Conservation (phyloP, 2,113 vertebrate species). For the Syngnathus typhle region DNA sequence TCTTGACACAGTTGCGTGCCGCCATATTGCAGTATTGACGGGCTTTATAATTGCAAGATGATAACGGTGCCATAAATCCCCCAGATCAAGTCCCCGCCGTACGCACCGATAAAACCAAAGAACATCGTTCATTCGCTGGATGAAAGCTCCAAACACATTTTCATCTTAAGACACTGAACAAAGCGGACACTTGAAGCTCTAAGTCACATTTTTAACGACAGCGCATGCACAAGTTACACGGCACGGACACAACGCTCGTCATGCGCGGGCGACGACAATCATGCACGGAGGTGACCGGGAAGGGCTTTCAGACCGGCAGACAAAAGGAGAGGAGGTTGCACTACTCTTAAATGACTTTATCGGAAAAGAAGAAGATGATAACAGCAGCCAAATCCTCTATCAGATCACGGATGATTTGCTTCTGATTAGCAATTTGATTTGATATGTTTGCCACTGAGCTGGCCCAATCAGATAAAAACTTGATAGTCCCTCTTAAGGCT, state of each 20-base stretch:
- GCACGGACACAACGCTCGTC: conserved; percentile 40
- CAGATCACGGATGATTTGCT: conserved; percentile 21
- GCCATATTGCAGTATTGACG: neutral
- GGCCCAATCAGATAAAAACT: conserved; percentile 38
- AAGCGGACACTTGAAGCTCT: conserved; percentile 34
- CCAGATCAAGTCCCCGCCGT: conserved; percentile 28
- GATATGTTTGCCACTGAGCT: conserved; percentile 18
- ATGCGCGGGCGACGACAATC: conserved; percentile 54
- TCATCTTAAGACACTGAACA: conserved; percentile 31
- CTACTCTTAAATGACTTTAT: conserved; percentile 19
- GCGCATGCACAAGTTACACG: conserved; percentile 41
- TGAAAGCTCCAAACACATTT: conserved; percentile 41
- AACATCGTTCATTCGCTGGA: conserved; percentile 18
- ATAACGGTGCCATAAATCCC: neutral
- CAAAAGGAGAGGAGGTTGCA: conserved; percentile 13
- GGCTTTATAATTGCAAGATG: neutral
- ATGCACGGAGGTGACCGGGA: conserved; percentile 44
- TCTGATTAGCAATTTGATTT: conserved; percentile 37
- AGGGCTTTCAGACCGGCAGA: neutral
- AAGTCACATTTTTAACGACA: conserved; percentile 42
- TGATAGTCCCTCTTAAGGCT: conserved; percentile 32
- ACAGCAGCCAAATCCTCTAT: conserved; percentile 28
- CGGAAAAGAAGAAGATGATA: conserved; percentile 15
- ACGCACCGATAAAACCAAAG: neutral
- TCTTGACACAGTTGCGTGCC: neutral